Evolutionary conservation across 2,113 vertebrate genomes (phyloP), one percentile per base, ranked within the genome.

Genomic region (Ptychochromis oligacanthus): DNA sequence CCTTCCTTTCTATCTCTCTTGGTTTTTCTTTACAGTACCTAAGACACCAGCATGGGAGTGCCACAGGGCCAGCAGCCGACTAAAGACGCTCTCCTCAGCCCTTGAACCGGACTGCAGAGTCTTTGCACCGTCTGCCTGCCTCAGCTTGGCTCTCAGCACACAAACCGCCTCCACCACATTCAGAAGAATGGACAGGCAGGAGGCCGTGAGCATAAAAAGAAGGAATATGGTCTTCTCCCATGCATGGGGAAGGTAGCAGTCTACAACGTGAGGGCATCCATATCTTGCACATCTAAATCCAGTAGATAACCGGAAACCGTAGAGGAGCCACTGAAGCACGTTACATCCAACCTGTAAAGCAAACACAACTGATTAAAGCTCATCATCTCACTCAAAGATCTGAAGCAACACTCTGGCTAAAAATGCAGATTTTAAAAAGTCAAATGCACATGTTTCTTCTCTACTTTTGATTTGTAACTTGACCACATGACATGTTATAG

Each of bases 271-370:
- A 55, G 20, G 52, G n/a, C 18, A n/a, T 4, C 5, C 2, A 49
- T 49, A 0, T 0, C 5, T 6, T 15, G 1, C 4, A 49, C 46
- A 49, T 0, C 3, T 5, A 17, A 49, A 49, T 5, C 2, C 0
- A 15, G 14, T n/a, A 55, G 18, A 55, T 4, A 55, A 55, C 52
- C 20, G 18, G 4, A 55, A 55, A n/a, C 52, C 52, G 10, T 55
- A n/a, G 20, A 55, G 52, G 52, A 4, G 1, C 52, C 52, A 55
- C 52, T 55, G 52, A n/a, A 10, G 17, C 52, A 20, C 52, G 2
- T 4, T 55, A 55, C 52, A 55, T 4, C 52, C 52, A n/a, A 55
- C 52, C 52, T 55, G 20, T 4, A 20, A n/a, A 49, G 5, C 5
- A 49, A 49, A 49, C 5, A 17, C 46, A 49, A 6, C 17, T 15